Base-by-base conservation (phyloP, 2,797 vertebrate species). In the Spheniscus humboldti region DNA sequence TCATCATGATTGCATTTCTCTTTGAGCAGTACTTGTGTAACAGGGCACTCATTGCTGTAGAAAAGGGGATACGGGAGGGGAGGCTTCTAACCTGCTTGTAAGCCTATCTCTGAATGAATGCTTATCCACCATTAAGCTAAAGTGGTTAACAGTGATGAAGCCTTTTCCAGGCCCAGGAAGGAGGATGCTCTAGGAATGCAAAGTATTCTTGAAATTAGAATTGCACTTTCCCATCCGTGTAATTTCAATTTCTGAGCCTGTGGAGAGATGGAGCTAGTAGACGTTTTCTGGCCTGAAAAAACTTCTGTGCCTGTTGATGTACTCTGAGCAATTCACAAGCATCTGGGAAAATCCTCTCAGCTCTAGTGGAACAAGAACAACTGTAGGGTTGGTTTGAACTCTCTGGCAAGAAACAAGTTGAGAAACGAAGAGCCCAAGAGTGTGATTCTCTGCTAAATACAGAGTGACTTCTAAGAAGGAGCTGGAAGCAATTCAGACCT, bases 401-500 rank as follows among this genome's bases (percentile, higher is more conserved):
- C 37, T 28, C 41, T 64, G 86, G 94, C 93, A 85, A 10, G 45
- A 71, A 90, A 57, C 18, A 3, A 35, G 57, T 35, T 2, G 93
- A 89, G 92, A 83, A 81, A 53, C 81, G 89, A 95, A 92, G 88
- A 89, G 78, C 81, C 81, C 33, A 18, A 52, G 87, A 76, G 52
- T 13, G 80, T 60, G 86, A 90, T 68, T 56, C 66, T 93, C 64
- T 76, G 3, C 75, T 13, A 39, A 39, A 47, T 52, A 33, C 8
- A 4, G 39, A 85, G 39, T 2, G 5, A 69, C 60, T 79, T 78
- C 79, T 93, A 68, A 93, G 76, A 88, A 95, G 85, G 84, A 96
- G 79, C 87, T 97, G 97, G 97, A 97, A 96, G 57, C 41, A 63
- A 93, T 94, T 84, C 93, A 96, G 80, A 88, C 69, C 82, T 73